Evolutionary conservation across 2,888 invertebrate genomes (phyloP).

Genomic region (Gymnoscelis rufifasciata): DNA sequence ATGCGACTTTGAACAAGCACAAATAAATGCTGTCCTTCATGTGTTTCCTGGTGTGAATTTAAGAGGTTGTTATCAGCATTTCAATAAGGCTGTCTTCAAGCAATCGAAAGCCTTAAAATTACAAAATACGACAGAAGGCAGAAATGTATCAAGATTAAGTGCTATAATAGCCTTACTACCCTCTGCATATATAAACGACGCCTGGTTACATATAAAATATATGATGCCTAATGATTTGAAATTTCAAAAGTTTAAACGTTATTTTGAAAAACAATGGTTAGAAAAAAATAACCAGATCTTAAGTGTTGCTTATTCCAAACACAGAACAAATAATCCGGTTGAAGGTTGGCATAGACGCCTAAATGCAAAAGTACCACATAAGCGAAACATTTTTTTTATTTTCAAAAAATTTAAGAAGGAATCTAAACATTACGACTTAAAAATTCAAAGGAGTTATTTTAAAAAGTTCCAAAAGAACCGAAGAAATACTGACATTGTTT

Average conservation of each 20-base stretch:
- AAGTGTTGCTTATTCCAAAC: slow-evolving; percentile 2
- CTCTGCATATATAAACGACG: slow-evolving; percentile 10
- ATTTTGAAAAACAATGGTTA: slow-evolving; percentile 9
- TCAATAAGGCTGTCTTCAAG: slow-evolving; percentile 11
- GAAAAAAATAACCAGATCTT: slow-evolving; percentile 8
- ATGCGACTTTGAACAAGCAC: slow-evolving; percentile 9
- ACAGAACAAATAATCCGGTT: slow-evolving; percentile 16
- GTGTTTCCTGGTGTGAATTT: slow-evolving; percentile 17
- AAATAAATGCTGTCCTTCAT: slow-evolving; percentile 14
- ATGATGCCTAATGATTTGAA: slow-evolving; percentile 10
- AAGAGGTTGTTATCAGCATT: slow-evolving; percentile 19
- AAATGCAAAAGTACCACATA: slow-evolving; percentile 14
- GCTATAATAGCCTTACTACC: slow-evolving; percentile 1
- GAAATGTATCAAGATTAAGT: slow-evolving; percentile 3
- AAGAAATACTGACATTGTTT: slow-evolving; percentile 10
- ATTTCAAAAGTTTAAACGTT: slow-evolving; percentile 12
- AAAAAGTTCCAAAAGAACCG: slow-evolving; percentile 12
- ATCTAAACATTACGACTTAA: slow-evolving; percentile 10
- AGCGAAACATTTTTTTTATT: slow-evolving; percentile 4
- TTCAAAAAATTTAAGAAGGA: slow-evolving; percentile 11
- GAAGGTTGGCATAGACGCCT: slow-evolving; percentile 17
- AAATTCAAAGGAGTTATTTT: slow-evolving; percentile 10
- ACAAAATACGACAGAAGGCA: slow-evolving; percentile 3
- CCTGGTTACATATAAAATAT: slow-evolving; percentile 11
- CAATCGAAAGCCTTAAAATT: slow-evolving; percentile 3